Evolutionary conservation across 2,113 vertebrate species (phyloP).

Genomic region (Erpornis zantholeuca): DNA sequence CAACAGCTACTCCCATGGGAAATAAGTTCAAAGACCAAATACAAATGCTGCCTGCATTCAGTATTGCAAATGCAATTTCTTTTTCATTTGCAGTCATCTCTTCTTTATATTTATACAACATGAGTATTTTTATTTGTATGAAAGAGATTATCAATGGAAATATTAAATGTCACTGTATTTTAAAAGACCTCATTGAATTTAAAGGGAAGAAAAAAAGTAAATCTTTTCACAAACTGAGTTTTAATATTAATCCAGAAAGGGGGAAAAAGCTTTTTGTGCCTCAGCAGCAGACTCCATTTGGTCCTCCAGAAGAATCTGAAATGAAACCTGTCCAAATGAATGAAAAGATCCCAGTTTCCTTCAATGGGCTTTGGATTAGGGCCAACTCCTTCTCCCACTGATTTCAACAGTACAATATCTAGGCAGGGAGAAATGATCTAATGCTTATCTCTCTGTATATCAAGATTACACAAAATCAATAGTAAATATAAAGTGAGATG

Average conservation of each 20-base stretch:
- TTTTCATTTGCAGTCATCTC: constrained; percentile 10
- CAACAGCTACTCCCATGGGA: constrained; percentile 62
- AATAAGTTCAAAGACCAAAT: constrained; percentile 69
- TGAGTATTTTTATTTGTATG: not conserved
- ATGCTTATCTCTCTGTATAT: constrained; percentile 1
- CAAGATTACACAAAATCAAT: constrained; percentile 10
- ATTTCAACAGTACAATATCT: not conserved
- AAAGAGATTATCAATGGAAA: not conserved
- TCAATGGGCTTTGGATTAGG: not conserved
- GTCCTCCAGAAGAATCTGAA: not conserved
- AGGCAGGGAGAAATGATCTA: not conserved
- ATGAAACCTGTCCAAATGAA: not conserved
- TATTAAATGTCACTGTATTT: not conserved
- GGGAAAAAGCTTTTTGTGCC: not conserved
- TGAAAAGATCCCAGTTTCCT: not conserved
- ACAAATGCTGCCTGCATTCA: constrained; percentile 50
- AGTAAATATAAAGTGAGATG: constrained; percentile 9
- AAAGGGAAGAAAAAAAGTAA: not conserved
- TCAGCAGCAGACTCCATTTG: not conserved
- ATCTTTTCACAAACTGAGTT: not conserved
- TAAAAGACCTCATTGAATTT: not conserved
- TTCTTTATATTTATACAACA: constrained; percentile 20
- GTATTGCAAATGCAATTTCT: constrained; percentile 4
- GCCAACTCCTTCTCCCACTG: not conserved
- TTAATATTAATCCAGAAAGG: not conserved